Evolutionary conservation across 2,888 invertebrate species (phyloP).

Genomic region (Amphipyra berbera): DNA sequence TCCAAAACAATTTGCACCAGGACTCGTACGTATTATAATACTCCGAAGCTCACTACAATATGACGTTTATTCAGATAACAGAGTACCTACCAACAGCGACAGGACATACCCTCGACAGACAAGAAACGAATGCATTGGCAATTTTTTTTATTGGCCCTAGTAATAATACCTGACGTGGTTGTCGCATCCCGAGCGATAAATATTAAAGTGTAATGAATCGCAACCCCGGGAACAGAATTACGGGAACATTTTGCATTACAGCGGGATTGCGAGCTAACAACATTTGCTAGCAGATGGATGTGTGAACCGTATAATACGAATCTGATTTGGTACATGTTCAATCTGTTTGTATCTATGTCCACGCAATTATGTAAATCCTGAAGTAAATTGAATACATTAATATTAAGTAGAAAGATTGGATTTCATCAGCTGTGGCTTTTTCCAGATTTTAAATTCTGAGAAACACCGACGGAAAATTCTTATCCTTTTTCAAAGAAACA

Average conservation of each 20-base stretch:
- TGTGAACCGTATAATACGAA: conserved; percentile 59
- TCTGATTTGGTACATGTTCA: conserved; percentile 52
- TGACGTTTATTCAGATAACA: not conserved
- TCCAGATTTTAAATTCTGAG: conserved; percentile 12
- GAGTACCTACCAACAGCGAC: conserved; percentile 2
- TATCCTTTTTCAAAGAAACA: not conserved
- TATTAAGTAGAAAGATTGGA: conserved; percentile 28
- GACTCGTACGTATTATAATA: too few relatives aligned
- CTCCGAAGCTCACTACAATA: too few relatives aligned
- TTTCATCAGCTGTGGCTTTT: conserved; percentile 37
- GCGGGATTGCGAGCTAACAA: conserved; percentile 66
- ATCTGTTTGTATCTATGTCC: conserved; percentile 45
- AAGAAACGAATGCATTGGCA: conserved; percentile 21
- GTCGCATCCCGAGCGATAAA: conserved; percentile 49
- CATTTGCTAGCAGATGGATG: conserved; percentile 64
- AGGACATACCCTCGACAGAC: not conserved
- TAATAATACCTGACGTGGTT: conserved; percentile 40
- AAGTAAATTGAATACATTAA: conserved; percentile 46
- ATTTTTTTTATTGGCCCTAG: conserved; percentile 30
- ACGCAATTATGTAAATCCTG: conserved; percentile 50
- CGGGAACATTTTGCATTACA: conserved; percentile 56
- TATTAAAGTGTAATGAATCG: conserved; percentile 66
- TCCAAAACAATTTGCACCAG: too few relatives aligned
- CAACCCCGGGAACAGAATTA: conserved; percentile 45
- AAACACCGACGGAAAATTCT: conserved; percentile 7